A percentile compares a stretch with the other conserved stretches of the same genome.
These are phyloP conservation scores for Atta colombica DNA, from an alignment of 1,140 invertebrate species.

Conservation along the genomic window DNA sequence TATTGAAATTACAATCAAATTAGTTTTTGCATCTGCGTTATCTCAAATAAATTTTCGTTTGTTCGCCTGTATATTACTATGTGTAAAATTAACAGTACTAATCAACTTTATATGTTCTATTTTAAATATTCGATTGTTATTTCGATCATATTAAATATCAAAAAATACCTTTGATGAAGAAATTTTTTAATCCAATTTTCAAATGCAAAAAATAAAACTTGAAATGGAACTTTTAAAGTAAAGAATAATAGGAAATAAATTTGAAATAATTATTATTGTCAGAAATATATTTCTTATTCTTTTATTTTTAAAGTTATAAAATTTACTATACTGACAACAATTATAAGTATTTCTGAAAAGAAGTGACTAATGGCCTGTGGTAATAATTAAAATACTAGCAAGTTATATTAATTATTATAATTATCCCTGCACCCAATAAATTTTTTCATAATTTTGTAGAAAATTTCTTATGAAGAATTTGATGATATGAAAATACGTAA, in stretches of 20 bases:
- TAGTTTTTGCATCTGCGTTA: conserved; percentile 23
- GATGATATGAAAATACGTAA: background rate
- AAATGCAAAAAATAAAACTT: background rate
- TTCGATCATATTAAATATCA: background rate
- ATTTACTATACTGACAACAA: background rate
- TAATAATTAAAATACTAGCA: conserved; percentile 12
- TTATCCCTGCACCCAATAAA: background rate
- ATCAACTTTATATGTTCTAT: background rate
- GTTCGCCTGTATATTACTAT: background rate
- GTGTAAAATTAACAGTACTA: conserved; percentile 18
- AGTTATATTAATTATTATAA: background rate
- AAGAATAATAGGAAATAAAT: background rate
- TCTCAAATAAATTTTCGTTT: conserved; percentile 20
- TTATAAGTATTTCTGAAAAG: background rate
- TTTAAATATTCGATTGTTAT: background rate
- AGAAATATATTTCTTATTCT: background rate
- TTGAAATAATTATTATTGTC: background rate
- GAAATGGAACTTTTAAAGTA: background rate
- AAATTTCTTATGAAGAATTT: background rate
- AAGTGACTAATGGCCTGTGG: background rate
- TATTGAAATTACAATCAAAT: conserved; percentile 39
- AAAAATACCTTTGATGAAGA: background rate
- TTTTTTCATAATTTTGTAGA: background rate
- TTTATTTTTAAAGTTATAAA: no score
- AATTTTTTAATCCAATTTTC: background rate